Evolutionary conservation across 2,797 vertebrate genomes (phyloP).

Genomic region (Moxostoma hubbsi): DNA sequence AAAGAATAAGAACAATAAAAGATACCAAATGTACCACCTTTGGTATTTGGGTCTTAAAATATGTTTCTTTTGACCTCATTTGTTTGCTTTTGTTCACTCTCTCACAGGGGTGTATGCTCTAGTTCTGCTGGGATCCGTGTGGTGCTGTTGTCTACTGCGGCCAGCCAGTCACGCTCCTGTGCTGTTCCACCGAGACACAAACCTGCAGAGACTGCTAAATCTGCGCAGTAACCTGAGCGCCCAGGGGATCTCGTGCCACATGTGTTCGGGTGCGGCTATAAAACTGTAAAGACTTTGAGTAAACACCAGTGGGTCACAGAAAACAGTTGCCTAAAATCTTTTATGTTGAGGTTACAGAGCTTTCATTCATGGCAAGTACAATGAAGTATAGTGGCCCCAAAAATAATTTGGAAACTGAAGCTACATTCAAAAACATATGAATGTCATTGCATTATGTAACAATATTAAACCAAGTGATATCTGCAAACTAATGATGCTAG

Average conservation of each 20-base stretch:
- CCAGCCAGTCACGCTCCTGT: constrained; percentile 92
- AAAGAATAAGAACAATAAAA: too few species aligned
- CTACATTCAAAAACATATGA: too few species aligned
- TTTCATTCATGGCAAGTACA: background rate
- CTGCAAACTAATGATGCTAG: too few species aligned
- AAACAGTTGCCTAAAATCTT: constrained; percentile 20
- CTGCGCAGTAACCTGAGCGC: constrained; percentile 97
- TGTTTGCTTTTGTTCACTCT: too few species aligned
- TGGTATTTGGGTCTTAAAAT: too few species aligned
- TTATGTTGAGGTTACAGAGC: constrained; percentile 9
- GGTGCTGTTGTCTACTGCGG: constrained; percentile 89
- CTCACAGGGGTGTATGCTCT: constrained; percentile 84
- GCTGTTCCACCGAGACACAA: constrained; percentile 93
- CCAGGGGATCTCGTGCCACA: constrained; percentile 94
- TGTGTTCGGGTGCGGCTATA: constrained; percentile 89
- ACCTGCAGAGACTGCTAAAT: constrained; percentile 94
- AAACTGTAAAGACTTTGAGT: background rate
- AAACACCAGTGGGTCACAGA: background rate
- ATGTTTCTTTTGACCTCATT: too few species aligned
- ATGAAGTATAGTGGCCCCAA: too few species aligned
- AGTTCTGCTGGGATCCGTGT: constrained; percentile 86
- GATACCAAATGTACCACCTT: too few species aligned
- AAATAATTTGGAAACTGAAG: too few species aligned
- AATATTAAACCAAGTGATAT: too few species aligned
- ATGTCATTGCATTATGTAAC: too few species aligned